Evolutionary conservation across 2,797 vertebrate genomes (phyloP).

Genomic region (Sebastes dallii): DNA sequence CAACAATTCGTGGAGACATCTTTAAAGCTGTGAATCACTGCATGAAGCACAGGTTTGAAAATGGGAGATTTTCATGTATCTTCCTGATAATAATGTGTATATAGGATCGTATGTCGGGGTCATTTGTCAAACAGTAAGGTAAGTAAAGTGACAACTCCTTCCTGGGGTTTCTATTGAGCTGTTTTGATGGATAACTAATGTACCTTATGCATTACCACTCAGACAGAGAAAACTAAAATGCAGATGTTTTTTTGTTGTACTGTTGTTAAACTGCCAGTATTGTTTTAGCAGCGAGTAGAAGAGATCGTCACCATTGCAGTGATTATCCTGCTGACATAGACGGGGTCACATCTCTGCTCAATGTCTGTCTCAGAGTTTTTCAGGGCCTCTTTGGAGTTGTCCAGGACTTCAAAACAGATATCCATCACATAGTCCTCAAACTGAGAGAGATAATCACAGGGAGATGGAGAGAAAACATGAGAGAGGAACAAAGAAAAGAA

Average conservation of each 20-base stretch:
- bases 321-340: slow-evolving; percentile 85
- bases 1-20: not conserved
- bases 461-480: not conserved
- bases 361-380: slow-evolving; percentile 77
- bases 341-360: slow-evolving; percentile 80
- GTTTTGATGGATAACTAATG: not conserved
- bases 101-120: not conserved
- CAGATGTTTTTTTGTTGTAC: not conserved
- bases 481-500: not conserved
- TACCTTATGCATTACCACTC: not conserved
- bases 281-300: not conserved
- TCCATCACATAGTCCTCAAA: slow-evolving; percentile 89
- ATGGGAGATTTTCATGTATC: no score
- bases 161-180: not conserved
- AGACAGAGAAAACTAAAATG: not conserved
- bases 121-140: not conserved
- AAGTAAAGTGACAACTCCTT: not conserved
- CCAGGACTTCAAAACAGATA: slow-evolving; percentile 88
- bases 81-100: not conserved
- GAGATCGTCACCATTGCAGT: slow-evolving; percentile 83
- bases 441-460: slow-evolving; percentile 57
- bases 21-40: not conserved
- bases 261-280: not conserved
- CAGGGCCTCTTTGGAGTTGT: slow-evolving; percentile 82
- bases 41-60: not conserved